These are phyloP conservation scores for Dynastes grantii DNA, from an alignment of 2,888 invertebrate genomes.

Conservation along the genomic window DNA sequence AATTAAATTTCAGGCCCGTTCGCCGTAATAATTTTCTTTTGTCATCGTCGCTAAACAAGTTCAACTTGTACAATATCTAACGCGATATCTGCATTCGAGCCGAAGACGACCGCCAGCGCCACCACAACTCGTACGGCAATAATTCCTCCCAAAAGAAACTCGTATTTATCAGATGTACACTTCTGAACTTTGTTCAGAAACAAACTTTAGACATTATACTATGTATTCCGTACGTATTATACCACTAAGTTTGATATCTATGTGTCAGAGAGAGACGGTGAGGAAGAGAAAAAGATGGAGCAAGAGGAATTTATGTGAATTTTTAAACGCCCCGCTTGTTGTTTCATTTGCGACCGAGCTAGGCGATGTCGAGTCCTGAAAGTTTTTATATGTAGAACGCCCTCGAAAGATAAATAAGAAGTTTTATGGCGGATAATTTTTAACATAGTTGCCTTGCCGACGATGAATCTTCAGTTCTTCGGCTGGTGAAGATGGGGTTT, in stretches of 20 bases:
- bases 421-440: conserved; percentile 38
- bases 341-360: conserved; percentile 13
- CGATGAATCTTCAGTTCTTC: background rate
- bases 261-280: background rate
- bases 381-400: background rate
- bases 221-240: background rate
- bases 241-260: background rate
- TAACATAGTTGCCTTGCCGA: conserved; percentile 25
- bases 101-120: background rate
- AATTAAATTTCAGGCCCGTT: conserved; percentile 24
- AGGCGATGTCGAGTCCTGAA: background rate
- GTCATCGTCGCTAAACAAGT: conserved; percentile 32
- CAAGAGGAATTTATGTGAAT: conserved; percentile 18
- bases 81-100: conserved; percentile 21
- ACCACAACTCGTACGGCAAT: conserved; percentile 7
- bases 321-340: conserved; percentile 20
- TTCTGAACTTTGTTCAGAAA: conserved; percentile 24
- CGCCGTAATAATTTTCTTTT: conserved; percentile 31
- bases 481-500: conserved; percentile 7
- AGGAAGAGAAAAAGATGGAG: background rate
- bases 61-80: conserved; percentile 20
- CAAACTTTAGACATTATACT: conserved; percentile 27
- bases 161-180: conserved; percentile 32
- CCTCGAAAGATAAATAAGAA: conserved; percentile 35
- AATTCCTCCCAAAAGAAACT: conserved; percentile 23